Evolutionary conservation across 2,113 vertebrate species (phyloP), one percentile per base, ranked within the genome.

Genomic region (Xyliphius kryptos): DNA sequence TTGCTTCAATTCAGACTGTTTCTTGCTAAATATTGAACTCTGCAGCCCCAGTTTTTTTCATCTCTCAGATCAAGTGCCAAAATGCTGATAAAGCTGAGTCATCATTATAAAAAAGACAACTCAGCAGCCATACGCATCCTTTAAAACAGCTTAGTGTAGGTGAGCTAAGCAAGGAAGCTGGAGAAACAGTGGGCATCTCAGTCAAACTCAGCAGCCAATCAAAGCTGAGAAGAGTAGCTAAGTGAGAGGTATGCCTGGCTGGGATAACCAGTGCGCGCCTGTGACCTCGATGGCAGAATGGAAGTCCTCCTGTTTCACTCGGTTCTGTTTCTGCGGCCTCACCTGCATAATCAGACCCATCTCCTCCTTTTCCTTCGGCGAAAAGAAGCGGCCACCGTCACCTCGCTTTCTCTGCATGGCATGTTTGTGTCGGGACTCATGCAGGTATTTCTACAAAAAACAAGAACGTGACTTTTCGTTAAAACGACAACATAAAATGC

Each of bases 351-450:
- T 69, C 86, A 92, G 49, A 78, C 86, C 58, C 88, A 82, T 79
- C 63, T 88, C 91, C 61, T 99, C 96, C 60, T 95, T 97, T 56
- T 96, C 94, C 75, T 97, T 98, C 6, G 94, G 94, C 19, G 96
- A 97, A 79, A 95, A 98, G 84, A 99, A 99, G 2, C 95, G 89
- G 0, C 96, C 96, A 0, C 95, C 96, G 68, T 99, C 95, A 21
- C 96, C 95, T 0, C 95, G 82, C 47, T 98, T 98, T 47, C 95
- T 80, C 68, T 95, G 93, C 96, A 98, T 98, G 40, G 96, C 96
- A 9, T 99, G 95, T 32, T 91, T 90, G 59, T 98, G 95, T 48
- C 96, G 88, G 11, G 95, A 99, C 63, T 98, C 96, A 1, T 97
- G 96, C 5, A 99, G 81, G 65, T 98, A 99, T 94, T 99, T 99